These are phyloP conservation scores for Thereva unica DNA, from an alignment of 2,888 invertebrate genomes.

Conservation along the genomic window DNA sequence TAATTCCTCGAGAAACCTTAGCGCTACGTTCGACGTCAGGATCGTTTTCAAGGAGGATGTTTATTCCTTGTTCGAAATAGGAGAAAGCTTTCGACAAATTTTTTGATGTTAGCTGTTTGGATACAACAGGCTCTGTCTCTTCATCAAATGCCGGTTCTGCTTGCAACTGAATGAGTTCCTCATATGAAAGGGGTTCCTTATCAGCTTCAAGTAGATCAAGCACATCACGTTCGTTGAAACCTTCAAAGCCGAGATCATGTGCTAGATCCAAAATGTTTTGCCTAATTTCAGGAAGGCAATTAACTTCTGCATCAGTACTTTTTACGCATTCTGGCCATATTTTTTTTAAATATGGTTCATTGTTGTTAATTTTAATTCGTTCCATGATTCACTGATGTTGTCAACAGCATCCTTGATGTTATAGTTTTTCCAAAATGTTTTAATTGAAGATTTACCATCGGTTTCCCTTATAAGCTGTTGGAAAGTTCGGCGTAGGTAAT, in stretches of 20 bases:
- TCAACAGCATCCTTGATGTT: constrained; percentile 44
- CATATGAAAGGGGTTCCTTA: constrained; percentile 44
- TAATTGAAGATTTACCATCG: constrained; percentile 38
- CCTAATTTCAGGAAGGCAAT: constrained; percentile 44
- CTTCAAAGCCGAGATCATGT: constrained; percentile 44
- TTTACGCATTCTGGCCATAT: constrained; percentile 45
- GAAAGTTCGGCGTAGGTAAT: constrained; percentile 34
- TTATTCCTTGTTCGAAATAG: constrained; percentile 26
- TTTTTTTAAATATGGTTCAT: constrained; percentile 45
- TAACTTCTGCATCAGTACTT: constrained; percentile 40
- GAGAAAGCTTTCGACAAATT: constrained; percentile 43
- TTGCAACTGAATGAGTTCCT: constrained; percentile 45
- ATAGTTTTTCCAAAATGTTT: constrained; percentile 44
- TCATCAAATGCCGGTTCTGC: constrained; percentile 42
- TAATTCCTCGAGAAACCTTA: constrained; percentile 43
- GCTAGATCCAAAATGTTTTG: constrained; percentile 40
- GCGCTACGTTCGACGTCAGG: constrained; percentile 42
- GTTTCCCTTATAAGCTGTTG: constrained; percentile 31
- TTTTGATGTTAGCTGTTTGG: constrained; percentile 42
- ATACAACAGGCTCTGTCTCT: constrained; percentile 42
- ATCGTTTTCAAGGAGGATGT: constrained; percentile 42
- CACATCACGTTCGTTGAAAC: constrained; percentile 43
- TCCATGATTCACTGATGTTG: constrained; percentile 45
- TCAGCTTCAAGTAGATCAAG: constrained; percentile 45
- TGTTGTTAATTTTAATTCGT: constrained; percentile 45